Evolutionary conservation across 2,888 invertebrate species (phyloP), one percentile per base, ranked within the genome.

Genomic region (Lepeophtheirus nordmannii): DNA sequence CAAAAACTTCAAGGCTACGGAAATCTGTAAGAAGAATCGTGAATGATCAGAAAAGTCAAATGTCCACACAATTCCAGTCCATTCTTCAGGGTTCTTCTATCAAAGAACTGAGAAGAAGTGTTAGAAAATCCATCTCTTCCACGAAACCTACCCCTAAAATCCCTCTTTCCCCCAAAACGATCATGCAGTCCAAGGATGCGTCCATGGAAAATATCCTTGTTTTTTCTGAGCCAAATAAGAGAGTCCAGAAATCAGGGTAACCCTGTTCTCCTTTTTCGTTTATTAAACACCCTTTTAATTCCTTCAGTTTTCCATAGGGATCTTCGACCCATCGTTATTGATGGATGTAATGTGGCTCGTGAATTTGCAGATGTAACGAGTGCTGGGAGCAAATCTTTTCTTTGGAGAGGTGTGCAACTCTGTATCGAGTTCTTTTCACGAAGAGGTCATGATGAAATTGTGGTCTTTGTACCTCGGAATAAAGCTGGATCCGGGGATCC

Each of bases 241-340:
- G 7, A 30, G 30, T 30, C 3, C 30, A 7, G 30, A 2, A 30
- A 7, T 30, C 30, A 5, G 30, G 30, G 30, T 46, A 46, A 14
- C 17, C 8, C 14, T 46, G 8, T 46, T 5, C 17, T 17, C 53
- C 5, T 17, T 46, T 46, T 46, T 46, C 5, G 8, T 46, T 46
- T 17, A 46, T 46, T 5, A 5, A 46, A n/a, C 53, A n/a, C n/a
- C n/a, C n/a, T 5, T 46, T 5, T 46, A 46, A 46, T 46, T 46
- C 30, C 30, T 30, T 5, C 30, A 7, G 7, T 5, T 30, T 30
- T 17, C 14, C 53, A n/a, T 8, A 46, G 53, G 17, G 53, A 46
- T 17, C 53, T 5, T 46, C 60, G 60, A 10, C 60, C 60, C 17
- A 60, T 60, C 14, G 60, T 60, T 17, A 60, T 60, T 11, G 60